Evolutionary conservation across 2,113 vertebrate species (phyloP), one percentile per base, ranked within the genome.

Genomic region (Accipiter virgatus): DNA sequence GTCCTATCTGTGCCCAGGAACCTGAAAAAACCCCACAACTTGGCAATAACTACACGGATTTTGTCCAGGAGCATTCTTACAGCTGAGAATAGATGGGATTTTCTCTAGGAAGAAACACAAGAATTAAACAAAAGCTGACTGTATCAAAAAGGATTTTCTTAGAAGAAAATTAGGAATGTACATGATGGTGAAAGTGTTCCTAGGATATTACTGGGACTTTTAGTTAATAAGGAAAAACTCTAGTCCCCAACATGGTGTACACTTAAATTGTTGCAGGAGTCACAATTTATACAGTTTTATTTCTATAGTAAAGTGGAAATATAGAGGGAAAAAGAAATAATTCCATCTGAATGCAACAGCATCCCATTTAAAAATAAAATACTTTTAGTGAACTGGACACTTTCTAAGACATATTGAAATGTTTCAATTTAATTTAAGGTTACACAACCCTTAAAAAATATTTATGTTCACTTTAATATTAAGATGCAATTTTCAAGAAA

Each of bases 321-420:
- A n/a, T 1, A n/a, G 5, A 4, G 6, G 4, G 3, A 1, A 47
- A 75, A 66, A 13, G 6, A 36, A 45, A 55, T 1, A 22, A 16
- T 47, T 47, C 8, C 1, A 6, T 45, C 22, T 61, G 20, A 82
- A 59, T 7, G 3, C 11, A 78, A 38, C 5, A 79, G 1, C 13
- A 45, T 50, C 6, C 1, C 59, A 5, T 79, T 73, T 67, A 17
- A 82, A 90, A 92, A 55, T 9, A 58, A 52, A 42, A 4, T 34
- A 7, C 23, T 66, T 88, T 82, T 53, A 58, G 21, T 58, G 4
- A 11, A 42, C 1, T 43, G 2, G 23, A 38, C 10, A 36, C 6
- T 87, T 91, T 59, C 22, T n/a, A 66, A 78, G 13, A 27, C 0
- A 16, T 58, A 63, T 34, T 80, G 4, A 78, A 74, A 86, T 68